Percentiles rank a stretch among this genome's conserved stretches.
phyloP scores from a whole-genome alignment of 2,888 invertebrate species.

The Eustalomyia histrio region DNA sequence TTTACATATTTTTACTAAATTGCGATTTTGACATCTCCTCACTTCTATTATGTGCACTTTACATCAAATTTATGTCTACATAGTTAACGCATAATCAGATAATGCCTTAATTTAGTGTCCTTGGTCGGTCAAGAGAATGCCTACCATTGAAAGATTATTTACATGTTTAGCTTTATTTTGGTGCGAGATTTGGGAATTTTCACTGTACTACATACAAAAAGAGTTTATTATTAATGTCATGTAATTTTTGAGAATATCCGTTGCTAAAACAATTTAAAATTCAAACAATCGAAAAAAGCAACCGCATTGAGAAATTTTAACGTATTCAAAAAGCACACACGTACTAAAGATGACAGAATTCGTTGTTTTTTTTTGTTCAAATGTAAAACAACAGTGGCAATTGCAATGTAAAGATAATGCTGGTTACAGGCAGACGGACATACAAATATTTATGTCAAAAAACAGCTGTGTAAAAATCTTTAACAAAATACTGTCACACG shows the following conservation, averaged over 20 bases:
- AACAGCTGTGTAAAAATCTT: conserved; percentile 37
- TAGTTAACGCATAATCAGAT: no score
- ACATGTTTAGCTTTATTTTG: no score
- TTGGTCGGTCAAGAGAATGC: no score
- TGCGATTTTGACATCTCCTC: no score
- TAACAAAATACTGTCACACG: conserved; percentile 23
- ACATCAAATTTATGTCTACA: no score
- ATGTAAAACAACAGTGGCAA: conserved; percentile 15
- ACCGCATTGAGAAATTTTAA: neutral
- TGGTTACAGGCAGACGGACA: conserved; percentile 13
- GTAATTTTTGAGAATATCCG: neutral
- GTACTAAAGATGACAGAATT: neutral
- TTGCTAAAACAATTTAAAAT: neutral
- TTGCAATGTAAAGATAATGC: conserved; percentile 20
- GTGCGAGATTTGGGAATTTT: no score
- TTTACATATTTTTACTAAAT: no score
- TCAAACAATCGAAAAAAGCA: neutral
- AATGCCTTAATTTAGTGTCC: no score
- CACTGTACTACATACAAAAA: no score
- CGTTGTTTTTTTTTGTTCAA: neutral
- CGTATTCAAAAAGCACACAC: neutral
- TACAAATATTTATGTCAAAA: conserved; percentile 8
- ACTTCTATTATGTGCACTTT: no score
- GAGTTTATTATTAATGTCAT: no score
- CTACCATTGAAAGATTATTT: no score